Evolutionary conservation across 2,888 invertebrate genomes (phyloP).

Genomic region (Andrena chrysosceles): DNA sequence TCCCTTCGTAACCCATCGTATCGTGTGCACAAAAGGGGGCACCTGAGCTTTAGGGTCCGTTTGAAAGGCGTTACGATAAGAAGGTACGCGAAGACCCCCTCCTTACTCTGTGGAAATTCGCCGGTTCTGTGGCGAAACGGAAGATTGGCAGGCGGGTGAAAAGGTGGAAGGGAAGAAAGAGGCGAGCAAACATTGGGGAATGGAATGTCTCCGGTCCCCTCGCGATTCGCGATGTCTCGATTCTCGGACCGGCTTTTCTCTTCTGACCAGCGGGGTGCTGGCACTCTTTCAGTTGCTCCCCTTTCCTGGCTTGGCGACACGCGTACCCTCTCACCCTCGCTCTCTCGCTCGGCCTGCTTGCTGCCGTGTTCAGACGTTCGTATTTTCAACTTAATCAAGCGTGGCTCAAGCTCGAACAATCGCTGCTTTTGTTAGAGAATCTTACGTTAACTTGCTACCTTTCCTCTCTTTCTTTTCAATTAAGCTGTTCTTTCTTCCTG

Average conservation of each 20-base stretch:
- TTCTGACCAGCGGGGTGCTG: conserved; percentile 28
- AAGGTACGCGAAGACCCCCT: background rate
- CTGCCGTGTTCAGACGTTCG: background rate
- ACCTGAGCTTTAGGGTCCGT: background rate
- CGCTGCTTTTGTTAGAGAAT: conserved; percentile 27
- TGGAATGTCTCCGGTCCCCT: conserved; percentile 31
- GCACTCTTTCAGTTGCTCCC: conserved; percentile 11
- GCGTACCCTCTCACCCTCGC: background rate
- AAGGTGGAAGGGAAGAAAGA: conserved; percentile 17
- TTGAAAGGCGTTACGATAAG: conserved; percentile 5
- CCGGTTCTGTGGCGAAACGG: conserved; percentile 35
- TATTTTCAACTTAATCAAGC: conserved; percentile 74
- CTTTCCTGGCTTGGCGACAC: background rate
- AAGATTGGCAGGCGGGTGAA: conserved; percentile 33
- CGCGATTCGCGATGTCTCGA: conserved; percentile 30
- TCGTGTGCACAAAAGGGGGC: conserved; percentile 9
- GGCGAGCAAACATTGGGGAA: conserved; percentile 55
- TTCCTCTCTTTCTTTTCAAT: background rate
- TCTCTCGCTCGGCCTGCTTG: background rate
- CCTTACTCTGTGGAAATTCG: conserved; percentile 5
- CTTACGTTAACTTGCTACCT: background rate
- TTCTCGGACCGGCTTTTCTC: conserved; percentile 38
- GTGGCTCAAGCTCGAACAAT: conserved; percentile 12
- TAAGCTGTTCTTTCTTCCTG: background rate
- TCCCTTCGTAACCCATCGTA: background rate